These are phyloP conservation scores for Ahaetulla prasina DNA, from an alignment of 2,113 vertebrate genomes.

Conservation along the genomic window DNA sequence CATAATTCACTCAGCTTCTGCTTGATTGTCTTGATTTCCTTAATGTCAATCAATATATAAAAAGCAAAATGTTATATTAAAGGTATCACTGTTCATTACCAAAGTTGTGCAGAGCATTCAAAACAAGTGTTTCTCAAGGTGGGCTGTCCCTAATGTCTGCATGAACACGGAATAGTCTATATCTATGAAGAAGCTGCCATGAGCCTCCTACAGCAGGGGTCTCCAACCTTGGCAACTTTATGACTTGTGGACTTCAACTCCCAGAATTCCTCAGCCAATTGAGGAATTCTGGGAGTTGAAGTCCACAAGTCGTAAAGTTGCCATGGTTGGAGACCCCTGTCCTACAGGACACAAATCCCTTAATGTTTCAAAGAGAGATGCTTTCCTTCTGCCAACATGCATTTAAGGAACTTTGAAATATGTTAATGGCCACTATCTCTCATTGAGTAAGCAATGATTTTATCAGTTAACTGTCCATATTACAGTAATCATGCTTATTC, in stretches of 20 bases:
- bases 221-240: no score
- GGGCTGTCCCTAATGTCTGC: not conserved
- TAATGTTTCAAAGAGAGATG: not conserved
- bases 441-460: not conserved
- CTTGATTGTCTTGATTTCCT: slow-evolving; percentile 88
- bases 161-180: not conserved
- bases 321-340: no score
- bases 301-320: no score
- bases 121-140: not conserved
- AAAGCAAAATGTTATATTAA: not conserved
- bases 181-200: not conserved
- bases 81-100: not conserved
- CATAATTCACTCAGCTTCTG: slow-evolving; percentile 86
- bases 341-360: not conserved
- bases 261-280: no score
- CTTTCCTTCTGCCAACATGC: not conserved
- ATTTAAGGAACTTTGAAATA: not conserved
- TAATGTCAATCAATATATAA: slow-evolving; percentile 36
- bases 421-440: not conserved
- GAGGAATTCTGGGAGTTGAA: no score
- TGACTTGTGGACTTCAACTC: no score
- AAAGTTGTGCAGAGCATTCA: not conserved
- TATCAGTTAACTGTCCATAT: not conserved
- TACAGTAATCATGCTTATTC: not conserved
- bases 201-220: not conserved